Conservation (phyloP, 2,888 invertebrate genomes). For the Sepioteuthis lessoniana region DNA sequence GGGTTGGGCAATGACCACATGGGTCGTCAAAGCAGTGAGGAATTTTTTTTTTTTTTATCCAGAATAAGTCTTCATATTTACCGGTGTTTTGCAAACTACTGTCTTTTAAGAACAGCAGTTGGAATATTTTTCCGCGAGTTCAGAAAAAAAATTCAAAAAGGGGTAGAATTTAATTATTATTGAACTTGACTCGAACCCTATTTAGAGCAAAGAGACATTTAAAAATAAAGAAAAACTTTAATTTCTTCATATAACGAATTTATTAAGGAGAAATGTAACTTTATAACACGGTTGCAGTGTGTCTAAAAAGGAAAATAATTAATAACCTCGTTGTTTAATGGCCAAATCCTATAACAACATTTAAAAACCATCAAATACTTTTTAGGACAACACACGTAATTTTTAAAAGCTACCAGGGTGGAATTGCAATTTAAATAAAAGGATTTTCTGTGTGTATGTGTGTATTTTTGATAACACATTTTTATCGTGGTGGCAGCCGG, state of each 20-base stretch:
- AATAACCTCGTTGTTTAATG: neutral
- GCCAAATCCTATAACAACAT: neutral
- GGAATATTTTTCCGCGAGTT: neutral
- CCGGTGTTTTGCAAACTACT: constrained; percentile 17
- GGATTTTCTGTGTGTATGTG: neutral
- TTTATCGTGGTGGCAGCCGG: neutral
- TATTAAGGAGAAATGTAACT: neutral
- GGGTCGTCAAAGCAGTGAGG: neutral
- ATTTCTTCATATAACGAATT: neutral
- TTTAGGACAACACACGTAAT: neutral
- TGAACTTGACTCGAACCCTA: neutral
- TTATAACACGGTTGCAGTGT: neutral
- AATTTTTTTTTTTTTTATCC: neutral
- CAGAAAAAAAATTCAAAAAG: neutral
- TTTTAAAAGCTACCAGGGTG: neutral
- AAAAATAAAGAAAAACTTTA: neutral
- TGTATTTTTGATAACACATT: neutral
- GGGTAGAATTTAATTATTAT: neutral
- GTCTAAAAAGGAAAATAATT: neutral
- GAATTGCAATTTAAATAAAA: neutral
- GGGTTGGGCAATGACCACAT: neutral
- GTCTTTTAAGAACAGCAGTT: neutral
- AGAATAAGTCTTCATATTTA: neutral
- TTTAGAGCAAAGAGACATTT: neutral
- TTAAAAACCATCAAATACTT: neutral